Conservation (phyloP, 2,113 vertebrate genomes). For the Callopanchax toddi region DNA sequence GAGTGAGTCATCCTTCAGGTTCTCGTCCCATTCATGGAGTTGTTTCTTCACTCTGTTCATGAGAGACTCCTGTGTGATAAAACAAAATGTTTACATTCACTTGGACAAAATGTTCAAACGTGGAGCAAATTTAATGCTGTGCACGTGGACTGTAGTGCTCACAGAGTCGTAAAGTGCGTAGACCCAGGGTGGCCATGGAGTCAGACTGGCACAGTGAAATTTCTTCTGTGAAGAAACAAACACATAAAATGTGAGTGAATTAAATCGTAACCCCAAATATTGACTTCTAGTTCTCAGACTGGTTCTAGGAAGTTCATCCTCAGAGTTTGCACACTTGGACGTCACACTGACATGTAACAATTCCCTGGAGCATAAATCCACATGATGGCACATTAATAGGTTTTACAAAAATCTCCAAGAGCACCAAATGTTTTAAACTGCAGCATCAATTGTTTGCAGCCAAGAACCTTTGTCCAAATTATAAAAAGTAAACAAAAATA, state of each 20-base stretch:
- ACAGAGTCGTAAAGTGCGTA: slow-evolving; percentile 97
- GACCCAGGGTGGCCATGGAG: slow-evolving; percentile 96
- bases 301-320: too few species aligned
- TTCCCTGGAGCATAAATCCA: background rate
- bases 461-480: background rate
- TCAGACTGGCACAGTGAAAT: slow-evolving; percentile 93
- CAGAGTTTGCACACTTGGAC: background rate
- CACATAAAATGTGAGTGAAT: slow-evolving; percentile 2
- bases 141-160: slow-evolving; percentile 68
- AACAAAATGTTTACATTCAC: slow-evolving; percentile 42
- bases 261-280: background rate
- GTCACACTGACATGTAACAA: background rate
- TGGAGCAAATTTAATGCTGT: background rate
- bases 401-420: background rate
- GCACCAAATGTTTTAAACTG: background rate
- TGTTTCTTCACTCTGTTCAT: slow-evolving; percentile 97
- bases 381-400: background rate
- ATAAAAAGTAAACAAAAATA: background rate
- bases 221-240: slow-evolving; percentile 85
- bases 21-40: slow-evolving; percentile 97
- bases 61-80: slow-evolving; percentile 88
- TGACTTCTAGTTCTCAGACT: background rate
- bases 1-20: slow-evolving; percentile 95
- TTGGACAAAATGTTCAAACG: slow-evolving; percentile 1
- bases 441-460: too few species aligned